Evolutionary conservation across 1,140 invertebrate genomes (phyloP), one percentile per base, ranked within the genome.

Genomic region (Ceratina calcarata): DNA sequence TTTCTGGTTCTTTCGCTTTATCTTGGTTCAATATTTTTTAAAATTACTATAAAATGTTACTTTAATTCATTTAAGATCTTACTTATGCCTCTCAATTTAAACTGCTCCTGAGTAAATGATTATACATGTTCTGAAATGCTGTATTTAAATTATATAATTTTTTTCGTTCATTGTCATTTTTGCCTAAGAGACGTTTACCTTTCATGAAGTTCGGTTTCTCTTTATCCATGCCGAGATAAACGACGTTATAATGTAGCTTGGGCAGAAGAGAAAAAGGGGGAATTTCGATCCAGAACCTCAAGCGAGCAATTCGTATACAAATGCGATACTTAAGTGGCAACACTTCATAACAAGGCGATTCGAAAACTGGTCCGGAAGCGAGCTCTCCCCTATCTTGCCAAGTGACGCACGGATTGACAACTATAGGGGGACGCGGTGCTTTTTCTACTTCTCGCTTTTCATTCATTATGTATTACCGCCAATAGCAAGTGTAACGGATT

Each of bases 281-380:
- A 27, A 49, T 53, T 73, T 60, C 74, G 81, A 83, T 86, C 77
- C 68, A 81, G 86, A 87, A 87, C 75, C 86, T 78, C 89, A 90
- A 91, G 85, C 82, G 80, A 87, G 87, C 87, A 89, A 92, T 91
- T 92, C 91, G 89, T 90, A 92, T 91, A 91, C 91, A 90, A 91
- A 91, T 89, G 87, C 37, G 84, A 88, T 90, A 90, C 88, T 88
- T 82, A 78, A 91, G 89, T 89, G 90, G 84, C 87, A 86, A 89
- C 88, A 91, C 87, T 90, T 88, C 62, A 88, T 89, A 87, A 92
- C 90, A 90, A 90, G 87, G 80, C 81, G 64, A 89, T 85, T 86
- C 83, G 67, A 69, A 87, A 92, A 91, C 89, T 89, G 85, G 91
- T 90, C 84, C 85, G 81, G 71, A 80, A 82, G 69, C 80, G 45